Conservation (phyloP, 2,797 vertebrate genomes). For the Cyclopterus lumpus region DNA sequence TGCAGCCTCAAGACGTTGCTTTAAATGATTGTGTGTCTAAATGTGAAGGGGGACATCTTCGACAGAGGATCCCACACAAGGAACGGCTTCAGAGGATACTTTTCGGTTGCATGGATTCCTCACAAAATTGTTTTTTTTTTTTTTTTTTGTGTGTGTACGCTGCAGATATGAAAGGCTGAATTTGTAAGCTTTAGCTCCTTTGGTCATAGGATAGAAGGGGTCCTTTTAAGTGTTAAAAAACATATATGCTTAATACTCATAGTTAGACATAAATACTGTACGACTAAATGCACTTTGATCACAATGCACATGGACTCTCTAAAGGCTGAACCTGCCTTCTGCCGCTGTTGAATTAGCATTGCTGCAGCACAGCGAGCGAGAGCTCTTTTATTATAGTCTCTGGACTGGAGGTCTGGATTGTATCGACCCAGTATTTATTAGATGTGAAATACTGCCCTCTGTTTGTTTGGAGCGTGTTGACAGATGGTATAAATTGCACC, state of each 20-base stretch:
- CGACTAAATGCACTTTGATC: not conserved
- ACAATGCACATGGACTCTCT: not conserved
- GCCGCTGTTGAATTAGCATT: not conserved
- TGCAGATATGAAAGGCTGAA: constrained; percentile 11
- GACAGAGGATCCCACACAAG: not conserved
- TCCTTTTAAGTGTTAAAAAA: constrained; percentile 11
- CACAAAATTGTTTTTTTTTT: not conserved
- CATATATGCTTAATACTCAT: not conserved
- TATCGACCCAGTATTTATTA: not conserved
- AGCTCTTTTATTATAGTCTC: not conserved
- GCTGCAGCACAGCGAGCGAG: not conserved
- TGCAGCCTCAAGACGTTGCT: not conserved
- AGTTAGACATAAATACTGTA: not conserved
- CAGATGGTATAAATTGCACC: not conserved
- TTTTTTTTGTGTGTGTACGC: no score
- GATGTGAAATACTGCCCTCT: not conserved
- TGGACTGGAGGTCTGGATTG: not conserved
- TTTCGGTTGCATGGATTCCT: constrained; percentile 7
- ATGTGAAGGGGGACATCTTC: not conserved
- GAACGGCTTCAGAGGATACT: not conserved
- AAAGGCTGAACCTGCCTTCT: not conserved
- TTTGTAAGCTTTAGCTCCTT: constrained; percentile 9
- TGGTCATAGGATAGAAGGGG: not conserved
- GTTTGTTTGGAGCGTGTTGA: not conserved
- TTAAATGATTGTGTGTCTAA: not conserved